Percentiles rank a stretch among this genome's conserved stretches.
These are phyloP conservation scores for Drosophila pallidifrons DNA, from an alignment of 1,140 invertebrate genomes.

Conservation along the genomic window DNA sequence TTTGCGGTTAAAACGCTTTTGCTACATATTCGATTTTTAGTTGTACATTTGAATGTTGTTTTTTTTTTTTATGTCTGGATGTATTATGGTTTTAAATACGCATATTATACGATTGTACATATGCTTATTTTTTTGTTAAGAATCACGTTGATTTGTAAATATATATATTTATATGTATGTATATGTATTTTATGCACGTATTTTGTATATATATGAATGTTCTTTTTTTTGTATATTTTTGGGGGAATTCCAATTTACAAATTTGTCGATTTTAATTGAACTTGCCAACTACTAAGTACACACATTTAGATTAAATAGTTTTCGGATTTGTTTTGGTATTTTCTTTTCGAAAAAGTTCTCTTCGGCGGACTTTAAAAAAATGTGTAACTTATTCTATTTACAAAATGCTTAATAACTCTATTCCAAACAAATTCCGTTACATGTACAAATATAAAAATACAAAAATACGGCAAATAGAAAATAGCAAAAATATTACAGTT, in stretches of 20 bases:
- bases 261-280: slow-evolving; percentile 55
- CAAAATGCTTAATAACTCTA: slow-evolving; percentile 58
- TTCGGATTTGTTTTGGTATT: slow-evolving; percentile 13
- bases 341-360: slow-evolving; percentile 40
- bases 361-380: slow-evolving; percentile 58
- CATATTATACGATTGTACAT: slow-evolving; percentile 10
- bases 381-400: slow-evolving; percentile 68
- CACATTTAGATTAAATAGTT: slow-evolving; percentile 68
- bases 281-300: slow-evolving; percentile 65
- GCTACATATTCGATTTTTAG: slow-evolving; percentile 27
- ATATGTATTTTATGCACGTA: slow-evolving; percentile 36
- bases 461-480: slow-evolving; percentile 16
- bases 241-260: slow-evolving; percentile 43
- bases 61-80: slow-evolving; percentile 14
- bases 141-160: slow-evolving; percentile 77
- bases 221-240: slow-evolving; percentile 1
- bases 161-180: slow-evolving; percentile 30
- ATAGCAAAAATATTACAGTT: slow-evolving; percentile 15
- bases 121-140: slow-evolving; percentile 55
- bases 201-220: slow-evolving; percentile 52
- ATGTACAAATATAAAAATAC: slow-evolving; percentile 55
- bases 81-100: neutral
- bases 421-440: slow-evolving; percentile 15
- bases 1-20: slow-evolving; percentile 47
- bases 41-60: slow-evolving; percentile 23